Percentiles rank a stretch among this genome's conserved stretches.
Evolutionary conservation across 2,888 invertebrate genomes (phyloP).

Genomic region (Liopterus haemorrhoidalis): DNA sequence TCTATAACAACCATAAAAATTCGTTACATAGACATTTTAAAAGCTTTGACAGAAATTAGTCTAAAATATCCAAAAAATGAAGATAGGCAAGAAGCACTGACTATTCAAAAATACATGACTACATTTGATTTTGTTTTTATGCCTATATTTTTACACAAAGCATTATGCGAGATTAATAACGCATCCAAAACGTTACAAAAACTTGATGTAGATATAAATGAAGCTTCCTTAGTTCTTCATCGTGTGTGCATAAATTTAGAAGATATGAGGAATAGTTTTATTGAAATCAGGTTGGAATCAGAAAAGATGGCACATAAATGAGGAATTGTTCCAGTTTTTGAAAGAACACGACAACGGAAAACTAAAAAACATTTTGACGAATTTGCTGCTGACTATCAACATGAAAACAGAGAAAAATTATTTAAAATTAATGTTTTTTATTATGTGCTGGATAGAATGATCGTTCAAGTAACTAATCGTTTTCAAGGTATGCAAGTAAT

Average conservation of each 20-base stretch:
- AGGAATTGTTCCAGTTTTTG: conserved; percentile 28
- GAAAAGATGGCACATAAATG: conserved; percentile 27
- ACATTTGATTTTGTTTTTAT: conserved; percentile 30
- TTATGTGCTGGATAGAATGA: conserved; percentile 34
- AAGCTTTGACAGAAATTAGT: conserved; percentile 4
- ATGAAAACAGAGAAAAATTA: conserved; percentile 26
- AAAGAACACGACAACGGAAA: conserved; percentile 31
- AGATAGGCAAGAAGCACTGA: conserved; percentile 9
- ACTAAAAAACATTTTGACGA: conserved; percentile 33
- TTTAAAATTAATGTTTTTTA: conserved; percentile 29
- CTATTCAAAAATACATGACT: conserved; percentile 29
- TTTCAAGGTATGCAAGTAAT: conserved; percentile 34
- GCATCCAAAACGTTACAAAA: conserved; percentile 29
- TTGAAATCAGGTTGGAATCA: conserved; percentile 16
- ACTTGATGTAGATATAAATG: conserved; percentile 31
- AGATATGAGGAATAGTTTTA: neutral
- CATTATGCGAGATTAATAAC: conserved; percentile 30
- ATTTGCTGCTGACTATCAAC: conserved; percentile 27
- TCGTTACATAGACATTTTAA: neutral
- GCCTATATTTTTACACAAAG: conserved; percentile 25
- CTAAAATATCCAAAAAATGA: neutral
- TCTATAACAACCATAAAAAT: conserved; percentile 3
- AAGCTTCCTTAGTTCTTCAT: conserved; percentile 27
- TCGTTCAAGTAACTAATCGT: conserved; percentile 32
- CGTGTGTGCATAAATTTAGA: neutral